Conservation (phyloP, 2,797 vertebrate species). For the Falco concolor region DNA sequence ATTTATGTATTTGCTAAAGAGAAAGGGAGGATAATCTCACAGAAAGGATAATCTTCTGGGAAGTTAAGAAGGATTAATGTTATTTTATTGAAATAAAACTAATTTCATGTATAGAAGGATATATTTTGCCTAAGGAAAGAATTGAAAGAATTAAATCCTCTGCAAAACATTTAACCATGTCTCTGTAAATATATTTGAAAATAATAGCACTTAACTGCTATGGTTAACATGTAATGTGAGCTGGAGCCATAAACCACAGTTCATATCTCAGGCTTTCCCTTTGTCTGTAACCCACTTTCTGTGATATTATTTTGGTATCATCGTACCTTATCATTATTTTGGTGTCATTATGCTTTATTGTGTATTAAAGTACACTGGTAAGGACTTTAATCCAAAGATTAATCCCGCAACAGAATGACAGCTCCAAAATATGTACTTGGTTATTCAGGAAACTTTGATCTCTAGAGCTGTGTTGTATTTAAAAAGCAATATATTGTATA, state of each 20-base stretch:
- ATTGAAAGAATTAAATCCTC: neutral
- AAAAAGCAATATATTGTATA: neutral
- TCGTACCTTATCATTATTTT: neutral
- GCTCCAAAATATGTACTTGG: neutral
- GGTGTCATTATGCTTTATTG: neutral
- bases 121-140: neutral
- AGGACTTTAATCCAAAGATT: constrained; percentile 8
- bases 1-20: neutral
- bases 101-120: neutral
- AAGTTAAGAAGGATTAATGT: constrained; percentile 5
- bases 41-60: neutral
- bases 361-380: neutral
- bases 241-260: neutral
- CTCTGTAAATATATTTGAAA: neutral
- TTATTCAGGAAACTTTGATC: neutral
- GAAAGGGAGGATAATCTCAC: neutral
- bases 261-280: neutral
- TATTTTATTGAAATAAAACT: neutral
- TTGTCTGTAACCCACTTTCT: neutral
- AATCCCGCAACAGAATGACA: neutral
- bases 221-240: neutral
- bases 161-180: neutral
- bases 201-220: neutral
- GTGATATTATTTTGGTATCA: neutral
- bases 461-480: neutral